Base-by-base conservation (phyloP, 2,797 vertebrate genomes). In the Xiphophorus birchmanni region DNA sequence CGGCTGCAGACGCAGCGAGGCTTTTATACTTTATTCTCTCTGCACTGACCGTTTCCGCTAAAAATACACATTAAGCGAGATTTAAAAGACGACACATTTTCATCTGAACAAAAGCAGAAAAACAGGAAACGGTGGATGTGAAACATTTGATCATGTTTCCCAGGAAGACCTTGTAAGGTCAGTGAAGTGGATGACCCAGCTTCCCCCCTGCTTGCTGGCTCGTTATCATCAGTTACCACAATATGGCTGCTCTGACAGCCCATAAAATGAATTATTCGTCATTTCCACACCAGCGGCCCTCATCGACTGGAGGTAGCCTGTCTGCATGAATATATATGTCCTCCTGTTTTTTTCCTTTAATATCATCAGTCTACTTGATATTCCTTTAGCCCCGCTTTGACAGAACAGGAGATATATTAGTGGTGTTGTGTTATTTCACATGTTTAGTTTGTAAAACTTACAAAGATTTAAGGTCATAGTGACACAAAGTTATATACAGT, bases 191-290 rank as follows among this genome's bases (percentile, higher is more conserved):
- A 89, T 92, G 91, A 92, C 88, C 90, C 84, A 90, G 89, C 86
- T 89, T 77, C 15, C 3, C 74, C 76, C 45, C 52, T 82, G 77
- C 85, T 83, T 78, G 23, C 75, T 78, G 56, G 73, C 80, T 86
- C 76, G 82, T 85, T 90, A 90, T 92, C 92, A 94, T 95, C 88
- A 92, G 86, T 90, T 91, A 93, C 89, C 80, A 88, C 92, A 91
- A 93, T 91, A 86, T 83, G 86, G 83, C 48, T 91, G 89, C 93
- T 90, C 80, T 92, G 91, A 91, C 93, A 90, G 85, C 79, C 82
- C 81, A 87, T 83, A 87, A 90, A 93, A 93, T 90, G 87, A 91
- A 91, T 93, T 91, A 91, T 94, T 92, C 45, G 79, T 94, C 87
- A 91, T 92, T 93, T 91, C 86, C 88, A 92, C 89, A 90, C 63